Base-by-base conservation (phyloP, 1,140 invertebrate species). In the Thaumetopoea pityocampa region DNA sequence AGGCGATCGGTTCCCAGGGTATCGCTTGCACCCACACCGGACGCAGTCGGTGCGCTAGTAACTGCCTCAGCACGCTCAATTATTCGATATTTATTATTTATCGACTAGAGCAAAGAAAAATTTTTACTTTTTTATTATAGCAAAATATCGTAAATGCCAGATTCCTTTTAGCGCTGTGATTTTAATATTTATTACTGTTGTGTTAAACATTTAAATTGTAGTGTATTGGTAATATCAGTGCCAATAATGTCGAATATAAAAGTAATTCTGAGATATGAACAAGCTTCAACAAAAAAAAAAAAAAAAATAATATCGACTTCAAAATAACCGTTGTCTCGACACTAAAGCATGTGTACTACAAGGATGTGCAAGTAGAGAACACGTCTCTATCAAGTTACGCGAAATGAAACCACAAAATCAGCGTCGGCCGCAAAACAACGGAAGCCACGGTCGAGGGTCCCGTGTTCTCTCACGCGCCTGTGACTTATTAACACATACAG, bases 321-420 rank as follows among this genome's bases (percentile, higher is more conserved):
- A 41, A 29, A 23, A 41, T 36, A 49, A 49, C 50, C 45, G 53
- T 42, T 9, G 9, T 6, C 24, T 6, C 59, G 33, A 48, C 67
- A 62, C 58, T 63, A 16, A 29, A 9, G 27, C 11, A 44, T 32
- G 34, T 54, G 43, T 56, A 47, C 35, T 58, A 63, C 42, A 64
- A 77, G 72, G 72, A 80, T 73, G 71, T 69, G 57, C 71, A 59
- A 63, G 52, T 46, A 34, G 19, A 45, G 54, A 38, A 57, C 33
- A 48, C 48, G 40, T 60, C 54, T 69, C 61, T 70, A 77, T 83
- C 79, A 63, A 55, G 74, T 83, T 83, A 77, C 79, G 79, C 73
- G 58, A 80, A 81, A 78, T 68, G 66, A 63, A 76, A 83, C 79
- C 79, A 65, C 76, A 80, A 77, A 78, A 77, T 80, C 76, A 76